phyloP scores from a whole-genome alignment of 2,888 invertebrate species.

The Tinea trinotella region DNA sequence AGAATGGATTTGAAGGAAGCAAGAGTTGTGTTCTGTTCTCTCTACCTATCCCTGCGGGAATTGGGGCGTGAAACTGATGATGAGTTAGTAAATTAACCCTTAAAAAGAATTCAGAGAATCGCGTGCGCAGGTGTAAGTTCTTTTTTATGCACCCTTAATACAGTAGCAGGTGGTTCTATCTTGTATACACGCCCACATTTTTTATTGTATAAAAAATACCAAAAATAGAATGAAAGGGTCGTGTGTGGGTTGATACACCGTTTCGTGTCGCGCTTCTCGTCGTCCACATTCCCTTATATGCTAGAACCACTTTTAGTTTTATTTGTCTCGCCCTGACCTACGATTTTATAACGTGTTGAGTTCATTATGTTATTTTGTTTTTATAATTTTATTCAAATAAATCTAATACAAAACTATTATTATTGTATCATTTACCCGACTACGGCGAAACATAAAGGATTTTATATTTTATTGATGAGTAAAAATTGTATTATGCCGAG shows the following conservation, averaged over 20 bases:
- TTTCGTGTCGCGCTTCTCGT: neutral
- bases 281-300: constrained; percentile 14
- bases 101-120: too few relatives aligned
- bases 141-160: constrained; percentile 2
- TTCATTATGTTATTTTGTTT: neutral
- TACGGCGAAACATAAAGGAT: too few relatives aligned
- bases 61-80: too few relatives aligned
- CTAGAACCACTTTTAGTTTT: constrained; percentile 17
- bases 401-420: too few relatives aligned
- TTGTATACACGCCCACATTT: neutral
- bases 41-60: too few relatives aligned
- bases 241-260: constrained; percentile 17
- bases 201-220: constrained; percentile 1
- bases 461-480: too few relatives aligned
- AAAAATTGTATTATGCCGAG: too few relatives aligned
- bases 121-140: constrained; percentile 9
- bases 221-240: constrained; percentile 12
- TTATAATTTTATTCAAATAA: too few relatives aligned
- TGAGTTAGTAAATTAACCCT: too few relatives aligned
- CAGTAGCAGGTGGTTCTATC: constrained; percentile 8
- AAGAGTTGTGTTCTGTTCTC: too few relatives aligned
- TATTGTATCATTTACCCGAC: too few relatives aligned
- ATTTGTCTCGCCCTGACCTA: constrained; percentile 6
- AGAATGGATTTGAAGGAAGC: too few relatives aligned
- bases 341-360: neutral